phyloP scores from a whole-genome alignment of 2,797 vertebrate genomes.

The Poeciliopsis presidionis region DNA sequence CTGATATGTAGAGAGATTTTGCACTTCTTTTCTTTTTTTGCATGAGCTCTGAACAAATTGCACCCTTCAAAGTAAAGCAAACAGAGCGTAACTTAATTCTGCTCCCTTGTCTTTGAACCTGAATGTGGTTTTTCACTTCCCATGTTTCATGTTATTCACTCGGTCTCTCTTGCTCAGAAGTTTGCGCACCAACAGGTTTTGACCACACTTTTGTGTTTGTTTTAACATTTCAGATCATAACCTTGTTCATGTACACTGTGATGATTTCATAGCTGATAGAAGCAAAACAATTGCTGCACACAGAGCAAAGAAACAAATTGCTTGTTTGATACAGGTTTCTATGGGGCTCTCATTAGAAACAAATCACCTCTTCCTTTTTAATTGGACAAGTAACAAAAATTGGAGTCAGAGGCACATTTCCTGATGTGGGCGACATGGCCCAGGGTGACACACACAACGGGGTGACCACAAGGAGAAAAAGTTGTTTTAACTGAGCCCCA shows the following conservation, averaged over 20 bases:
- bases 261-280: conserved; percentile 11
- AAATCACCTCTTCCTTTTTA: conserved; percentile 23
- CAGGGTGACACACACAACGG: neutral
- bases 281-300: conserved; percentile 15
- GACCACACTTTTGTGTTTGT: conserved; percentile 4
- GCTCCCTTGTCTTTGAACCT: conserved; percentile 19
- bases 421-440: neutral
- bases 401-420: neutral
- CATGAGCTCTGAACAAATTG: conserved; percentile 40
- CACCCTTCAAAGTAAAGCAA: conserved; percentile 51
- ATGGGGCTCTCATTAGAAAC: conserved; percentile 37
- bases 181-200: conserved; percentile 13
- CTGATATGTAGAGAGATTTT: neutral
- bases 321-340: conserved; percentile 26
- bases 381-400: neutral
- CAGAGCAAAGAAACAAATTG: conserved; percentile 26
- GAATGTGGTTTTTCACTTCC: conserved; percentile 30
- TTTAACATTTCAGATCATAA: conserved; percentile 19
- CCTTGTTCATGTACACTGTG: conserved; percentile 9
- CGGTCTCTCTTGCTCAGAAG: conserved; percentile 1
- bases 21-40: conserved; percentile 22
- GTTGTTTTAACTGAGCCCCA: neutral
- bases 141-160: neutral
- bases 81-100: conserved; percentile 33
- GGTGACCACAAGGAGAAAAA: neutral